Evolutionary conservation across 2,888 invertebrate genomes (phyloP).

Genomic region (Drosophila mimetica): DNA sequence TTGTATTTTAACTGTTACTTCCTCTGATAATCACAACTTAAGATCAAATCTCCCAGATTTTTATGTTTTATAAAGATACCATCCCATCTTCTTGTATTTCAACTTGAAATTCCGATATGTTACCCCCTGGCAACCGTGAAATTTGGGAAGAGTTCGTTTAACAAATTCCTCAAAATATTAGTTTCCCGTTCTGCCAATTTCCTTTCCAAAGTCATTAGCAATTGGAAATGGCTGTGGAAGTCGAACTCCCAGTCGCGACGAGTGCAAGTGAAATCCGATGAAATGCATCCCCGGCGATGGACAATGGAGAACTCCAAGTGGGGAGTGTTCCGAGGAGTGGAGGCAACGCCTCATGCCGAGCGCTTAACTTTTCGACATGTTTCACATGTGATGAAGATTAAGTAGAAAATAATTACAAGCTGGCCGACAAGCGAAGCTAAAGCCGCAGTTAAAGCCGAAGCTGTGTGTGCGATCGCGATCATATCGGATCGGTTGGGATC

Average conservation of each 20-base stretch:
- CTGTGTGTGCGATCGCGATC: conserved; percentile 38
- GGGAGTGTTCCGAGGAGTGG: conserved; percentile 7
- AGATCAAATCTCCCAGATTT: too few species aligned
- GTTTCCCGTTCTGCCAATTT: conserved; percentile 33
- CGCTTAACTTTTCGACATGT: conserved; percentile 80
- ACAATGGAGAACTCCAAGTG: background rate
- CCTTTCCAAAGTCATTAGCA: conserved; percentile 33
- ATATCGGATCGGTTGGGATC: conserved; percentile 12
- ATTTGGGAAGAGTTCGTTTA: conserved; percentile 28
- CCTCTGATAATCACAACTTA: too few species aligned
- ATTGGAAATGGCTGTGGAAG: conserved; percentile 33
- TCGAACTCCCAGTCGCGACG: conserved; percentile 9
- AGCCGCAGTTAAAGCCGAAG: conserved; percentile 8
- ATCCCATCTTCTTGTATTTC: too few species aligned
- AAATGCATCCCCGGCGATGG: conserved; percentile 25
- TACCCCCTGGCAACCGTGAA: conserved; percentile 23
- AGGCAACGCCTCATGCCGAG: conserved; percentile 68
- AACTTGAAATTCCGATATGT: too few species aligned
- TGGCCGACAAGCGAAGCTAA: conserved; percentile 17
- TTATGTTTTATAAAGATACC: too few species aligned
- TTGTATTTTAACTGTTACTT: too few species aligned
- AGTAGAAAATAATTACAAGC: conserved; percentile 81
- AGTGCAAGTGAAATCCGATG: conserved; percentile 28
- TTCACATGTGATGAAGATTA: conserved; percentile 80
- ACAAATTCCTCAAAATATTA: conserved; percentile 27